Conservation (phyloP, 2,113 vertebrate genomes). For the Tachycineta bicolor region DNA sequence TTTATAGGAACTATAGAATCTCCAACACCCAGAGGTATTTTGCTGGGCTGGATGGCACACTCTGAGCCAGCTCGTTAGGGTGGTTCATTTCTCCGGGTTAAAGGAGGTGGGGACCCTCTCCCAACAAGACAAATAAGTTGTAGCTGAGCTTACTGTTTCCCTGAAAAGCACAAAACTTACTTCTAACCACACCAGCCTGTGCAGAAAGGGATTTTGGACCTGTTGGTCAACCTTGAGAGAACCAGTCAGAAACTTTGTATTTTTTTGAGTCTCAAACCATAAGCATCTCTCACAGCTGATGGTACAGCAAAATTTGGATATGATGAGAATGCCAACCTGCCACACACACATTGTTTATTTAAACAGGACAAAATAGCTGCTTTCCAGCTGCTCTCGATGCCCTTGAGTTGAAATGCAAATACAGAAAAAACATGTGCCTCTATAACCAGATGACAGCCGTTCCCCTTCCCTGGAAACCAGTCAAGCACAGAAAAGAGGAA, state of each 20-base stretch:
- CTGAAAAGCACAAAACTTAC: neutral
- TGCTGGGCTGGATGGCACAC: neutral
- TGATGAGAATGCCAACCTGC: neutral
- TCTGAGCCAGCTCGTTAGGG: neutral
- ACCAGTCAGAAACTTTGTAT: neutral
- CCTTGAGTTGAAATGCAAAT: conserved; percentile 51
- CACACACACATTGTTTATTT: conserved; percentile 30
- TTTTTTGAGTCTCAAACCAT: neutral
- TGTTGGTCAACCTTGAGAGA: neutral
- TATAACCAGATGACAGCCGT: conserved; percentile 11
- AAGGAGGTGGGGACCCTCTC: neutral
- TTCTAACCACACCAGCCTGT: neutral
- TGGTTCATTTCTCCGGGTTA: neutral
- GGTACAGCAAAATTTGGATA: neutral
- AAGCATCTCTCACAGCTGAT: neutral
- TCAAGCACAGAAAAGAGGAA: conserved; percentile 36
- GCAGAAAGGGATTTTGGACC: neutral
- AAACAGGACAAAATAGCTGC: conserved; percentile 29
- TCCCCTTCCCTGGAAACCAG: conserved; percentile 38
- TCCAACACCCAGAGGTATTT: neutral
- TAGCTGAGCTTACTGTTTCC: neutral
- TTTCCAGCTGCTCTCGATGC: conserved; percentile 18
- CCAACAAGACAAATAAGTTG: neutral
- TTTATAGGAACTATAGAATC: neutral
- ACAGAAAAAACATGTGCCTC: neutral